These are phyloP conservation scores for Asarcornis scutulata DNA, from an alignment of 2,113 vertebrate species.

Conservation along the genomic window DNA sequence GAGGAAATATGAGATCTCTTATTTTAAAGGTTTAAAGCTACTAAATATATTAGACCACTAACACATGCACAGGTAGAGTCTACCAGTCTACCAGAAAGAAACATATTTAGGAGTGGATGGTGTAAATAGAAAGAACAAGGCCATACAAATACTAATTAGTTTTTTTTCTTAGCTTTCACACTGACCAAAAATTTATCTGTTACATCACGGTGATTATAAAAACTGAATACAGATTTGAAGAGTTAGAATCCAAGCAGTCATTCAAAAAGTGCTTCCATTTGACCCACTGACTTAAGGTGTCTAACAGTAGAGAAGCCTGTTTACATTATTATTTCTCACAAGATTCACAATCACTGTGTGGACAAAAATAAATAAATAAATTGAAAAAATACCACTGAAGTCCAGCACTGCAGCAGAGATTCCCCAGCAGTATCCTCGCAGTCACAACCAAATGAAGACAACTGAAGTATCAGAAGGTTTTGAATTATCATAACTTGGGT, in stretches of 20 bases:
- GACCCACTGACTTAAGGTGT: background rate
- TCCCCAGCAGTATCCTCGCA: background rate
- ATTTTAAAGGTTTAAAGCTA: background rate
- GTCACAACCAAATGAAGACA: background rate
- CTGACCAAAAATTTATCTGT: background rate
- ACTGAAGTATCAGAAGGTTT: background rate
- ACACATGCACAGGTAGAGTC: background rate
- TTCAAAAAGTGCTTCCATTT: background rate
- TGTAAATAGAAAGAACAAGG: background rate
- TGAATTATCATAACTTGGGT: background rate
- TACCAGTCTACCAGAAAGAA: background rate
- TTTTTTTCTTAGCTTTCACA: background rate
- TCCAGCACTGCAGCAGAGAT: background rate
- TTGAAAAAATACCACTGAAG: background rate
- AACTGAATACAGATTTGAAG: background rate
- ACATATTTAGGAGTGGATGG: background rate
- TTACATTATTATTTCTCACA: background rate
- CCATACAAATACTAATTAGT: background rate
- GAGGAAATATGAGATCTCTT: background rate
- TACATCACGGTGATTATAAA: background rate
- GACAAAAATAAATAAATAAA: background rate
- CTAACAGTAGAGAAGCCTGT: background rate
- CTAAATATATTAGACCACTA: background rate
- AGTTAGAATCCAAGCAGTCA: background rate
- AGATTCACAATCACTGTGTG: background rate